Evolutionary conservation across 1,140 invertebrate genomes (phyloP), one percentile per base, ranked within the genome.

Genomic region (Ptiloglossa arizonensis): DNA sequence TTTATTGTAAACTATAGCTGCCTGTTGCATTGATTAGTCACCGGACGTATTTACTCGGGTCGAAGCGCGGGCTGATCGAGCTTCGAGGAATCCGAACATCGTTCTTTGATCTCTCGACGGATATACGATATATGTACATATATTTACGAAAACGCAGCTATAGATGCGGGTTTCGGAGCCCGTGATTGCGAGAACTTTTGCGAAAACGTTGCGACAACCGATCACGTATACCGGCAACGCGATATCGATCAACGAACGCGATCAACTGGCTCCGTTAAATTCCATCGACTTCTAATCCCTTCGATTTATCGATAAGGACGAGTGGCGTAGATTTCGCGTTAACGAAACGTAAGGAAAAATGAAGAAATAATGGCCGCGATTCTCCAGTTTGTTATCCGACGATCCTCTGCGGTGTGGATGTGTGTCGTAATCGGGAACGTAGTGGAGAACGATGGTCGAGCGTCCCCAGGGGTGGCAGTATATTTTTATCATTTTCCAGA

Each of bases 401-500:
- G 60, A 41, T 5, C 19, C 46, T 32, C 17, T 29, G 62, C 4
- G 13, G 9, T 24, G 32, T 22, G 32, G 32, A 27, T 41, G 60
- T 44, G 35, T 56, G 35, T 54, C 24, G 71, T 24, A 44, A 66
- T 15, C 24, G 17, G 29, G 48, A 64, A 41, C 32, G 27, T 24
- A 32, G 38, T 22, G 46, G 59, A 64, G 48, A 66, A 74, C 71
- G 71, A 74, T 66, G 24, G 56, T 60, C n/a, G 73, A 57, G 64
- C 38, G 41, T 57, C 76, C 76, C 59, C 38, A 35, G 59, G 35
- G 67, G 57, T 63, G 59, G 72, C 67, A 13, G 79, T 57, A 71
- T 72, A 76, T 79, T 79, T 83, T 83, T 81, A 83, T 81, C 79
- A 75, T 76, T 81, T 54, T 79, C 63, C 57, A 54, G 67, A 59